Conservation (phyloP, 2,113 vertebrate species). For the Takifugu bimaculatus region DNA sequence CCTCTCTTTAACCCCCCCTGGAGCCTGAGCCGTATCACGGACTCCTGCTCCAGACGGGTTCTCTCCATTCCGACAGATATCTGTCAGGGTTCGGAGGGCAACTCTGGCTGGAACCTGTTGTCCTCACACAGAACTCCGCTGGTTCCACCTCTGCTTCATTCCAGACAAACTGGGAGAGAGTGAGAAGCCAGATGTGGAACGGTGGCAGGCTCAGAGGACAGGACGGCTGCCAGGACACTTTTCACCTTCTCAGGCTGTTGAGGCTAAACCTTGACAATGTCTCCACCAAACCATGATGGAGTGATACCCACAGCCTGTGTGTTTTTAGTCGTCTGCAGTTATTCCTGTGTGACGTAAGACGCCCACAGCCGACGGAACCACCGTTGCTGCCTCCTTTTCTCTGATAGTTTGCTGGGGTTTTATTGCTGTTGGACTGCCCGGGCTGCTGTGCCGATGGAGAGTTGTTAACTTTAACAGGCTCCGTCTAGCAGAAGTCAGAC, state of each 20-base stretch:
- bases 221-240: slow-evolving; percentile 42
- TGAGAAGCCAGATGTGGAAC: slow-evolving; percentile 26
- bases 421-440: slow-evolving; percentile 58
- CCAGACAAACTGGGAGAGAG: slow-evolving; percentile 1
- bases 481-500: slow-evolving; percentile 24
- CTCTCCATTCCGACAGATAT: background rate
- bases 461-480: slow-evolving; percentile 60
- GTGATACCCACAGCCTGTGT: background rate
- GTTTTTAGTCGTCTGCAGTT: slow-evolving; percentile 6
- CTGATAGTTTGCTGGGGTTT: slow-evolving; percentile 59
- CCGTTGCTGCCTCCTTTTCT: slow-evolving; percentile 46
- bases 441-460: slow-evolving; percentile 18
- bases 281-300: slow-evolving; percentile 12
- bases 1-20: background rate
- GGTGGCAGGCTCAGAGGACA: slow-evolving; percentile 30
- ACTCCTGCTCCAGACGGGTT: too few species aligned
- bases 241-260: slow-evolving; percentile 33
- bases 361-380: slow-evolving; percentile 27
- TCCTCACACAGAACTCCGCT: too few species aligned
- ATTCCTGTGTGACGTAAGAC: slow-evolving; percentile 29
- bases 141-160: background rate
- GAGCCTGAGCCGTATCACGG: slow-evolving; percentile 2
- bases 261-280: slow-evolving; percentile 15
- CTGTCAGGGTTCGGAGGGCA: too few species aligned
- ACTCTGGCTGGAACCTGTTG: too few species aligned